Base-by-base conservation (phyloP, 2,888 invertebrate species). In the Diaprepes abbreviatus region DNA sequence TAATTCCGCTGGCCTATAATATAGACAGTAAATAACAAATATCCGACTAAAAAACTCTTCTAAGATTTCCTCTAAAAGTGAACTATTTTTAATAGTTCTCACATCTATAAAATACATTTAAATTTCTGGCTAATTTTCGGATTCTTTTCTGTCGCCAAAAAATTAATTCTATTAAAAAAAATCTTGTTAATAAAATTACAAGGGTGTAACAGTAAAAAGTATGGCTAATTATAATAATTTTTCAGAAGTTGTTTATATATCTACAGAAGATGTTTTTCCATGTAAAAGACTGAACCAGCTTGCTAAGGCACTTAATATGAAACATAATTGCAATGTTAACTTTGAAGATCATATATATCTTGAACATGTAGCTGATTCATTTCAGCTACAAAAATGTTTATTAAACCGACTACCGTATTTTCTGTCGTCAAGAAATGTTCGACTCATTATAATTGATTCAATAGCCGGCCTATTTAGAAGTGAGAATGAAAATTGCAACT, bases 211-310 rank as follows among this genome's bases (percentile, higher is more conserved):
- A n/a, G n/a, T n/a, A n/a, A n/a, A n/a, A n/a, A n/a, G n/a, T n/a
- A n/a, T n/a, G n/a, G n/a, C n/a, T n/a, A n/a, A n/a, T n/a, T n/a
- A n/a, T n/a, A n/a, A n/a, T n/a, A n/a, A 28, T 54, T 60, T 74
- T 74, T 12, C 68, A 83, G 83, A 80, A 17, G 89, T 89, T 57
- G 87, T 92, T 12, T 94, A 92, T 77, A 90, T 94, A 75, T 91
- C 91, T 77, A 94, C 94, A 0, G 94, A 94, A 85, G 91, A 91
- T 81, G 83, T 85, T 57, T 94, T 93, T 82, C 92, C 93, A n/a
- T 88, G 89, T 0, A 89, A 88, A 78, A 85, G 93, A 36, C 83
- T 93, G 10, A 83, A 87, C 62, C 88, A 92, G 78, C 81, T 90
- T 28, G 80, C 85, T 5, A 77, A 83, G 70, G 77, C 78, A 2